Evolutionary conservation across 35 echinoderm and acorn worm genomes (phyloP), one percentile per base, ranked within the genome.

Genomic region (Lytechinus variegatus): DNA sequence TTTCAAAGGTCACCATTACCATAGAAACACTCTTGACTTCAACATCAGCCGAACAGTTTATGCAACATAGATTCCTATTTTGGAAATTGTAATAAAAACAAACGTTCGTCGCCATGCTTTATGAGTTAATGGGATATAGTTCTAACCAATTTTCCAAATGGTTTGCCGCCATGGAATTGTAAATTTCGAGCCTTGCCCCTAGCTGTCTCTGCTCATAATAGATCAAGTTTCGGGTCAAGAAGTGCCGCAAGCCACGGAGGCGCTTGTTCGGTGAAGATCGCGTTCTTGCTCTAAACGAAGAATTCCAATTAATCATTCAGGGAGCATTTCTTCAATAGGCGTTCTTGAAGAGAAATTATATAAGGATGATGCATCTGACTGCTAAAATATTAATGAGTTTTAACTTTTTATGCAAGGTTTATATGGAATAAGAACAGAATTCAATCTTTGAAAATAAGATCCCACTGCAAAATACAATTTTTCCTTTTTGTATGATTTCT

Each of bases 71-170:
- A 79, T 79, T 79, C 66, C 19, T 79, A 79, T 79, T 7, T 79
- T 79, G 4, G 5, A 79, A 79, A 79, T 79, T 79, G 66, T 16
- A 79, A 79, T 16, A 24, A 79, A 79, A 79, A 79, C 24, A 79
- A 24, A 79, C n/a, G 21, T 79, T 24, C n/a, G 66, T 79, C 66
- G 66, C 66, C 66, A 79, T 16, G n/a, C 66, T 3, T 79, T 79
- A 79, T 79, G 66, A 79, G 19, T 79, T 79, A 79, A 79, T 16
- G 19, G 66, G 66, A 79, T 79, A 24, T 24, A 79, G 16, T 79
- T 79, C 66, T 79, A 79, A 79, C 66, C 66, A 79, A 79, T 79
- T 79, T n/a, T 79, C 66, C 66, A 24, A 79, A 79, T 79, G 66
- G 66, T 24, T 79, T 16, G 66, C 66, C 24, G 66, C 66, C 13